A percentile compares a stretch with the other conserved stretches of the same genome.
Evolutionary conservation across 2,797 vertebrate species (phyloP).

Genomic region (Lepidocolaptes lacrymiger): DNA sequence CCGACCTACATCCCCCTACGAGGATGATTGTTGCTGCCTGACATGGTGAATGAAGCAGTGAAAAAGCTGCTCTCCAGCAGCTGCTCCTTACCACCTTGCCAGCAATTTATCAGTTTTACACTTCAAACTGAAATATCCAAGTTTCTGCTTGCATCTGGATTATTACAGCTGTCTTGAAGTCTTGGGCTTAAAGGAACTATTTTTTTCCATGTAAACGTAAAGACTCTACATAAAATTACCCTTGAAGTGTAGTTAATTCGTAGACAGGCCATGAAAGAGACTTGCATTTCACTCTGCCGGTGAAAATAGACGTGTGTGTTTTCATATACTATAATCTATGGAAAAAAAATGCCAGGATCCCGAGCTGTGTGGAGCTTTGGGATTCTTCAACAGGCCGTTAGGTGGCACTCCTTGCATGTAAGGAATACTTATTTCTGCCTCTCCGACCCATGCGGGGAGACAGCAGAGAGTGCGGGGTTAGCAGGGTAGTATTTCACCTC

Average conservation of each 20-base stretch:
- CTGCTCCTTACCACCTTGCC: background rate
- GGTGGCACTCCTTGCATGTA: conserved; percentile 3
- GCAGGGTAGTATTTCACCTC: background rate
- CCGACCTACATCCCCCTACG: accelerated
- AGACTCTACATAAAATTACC: background rate
- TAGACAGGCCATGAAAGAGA: background rate
- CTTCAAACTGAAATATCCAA: background rate
- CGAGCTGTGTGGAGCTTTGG: background rate
- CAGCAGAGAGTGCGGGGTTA: too few relatives aligned
- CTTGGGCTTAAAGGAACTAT: background rate
- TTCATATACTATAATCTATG: accelerated
- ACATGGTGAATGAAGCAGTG: background rate
- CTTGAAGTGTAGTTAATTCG: background rate
- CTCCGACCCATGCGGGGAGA: accelerated
- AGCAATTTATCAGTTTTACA: too few relatives aligned
- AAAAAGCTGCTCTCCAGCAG: background rate
- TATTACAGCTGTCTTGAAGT: background rate
- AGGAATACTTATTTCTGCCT: background rate
- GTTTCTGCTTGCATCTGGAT: background rate
- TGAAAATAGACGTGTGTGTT: accelerated
- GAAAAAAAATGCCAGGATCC: accelerated
- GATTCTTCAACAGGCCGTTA: background rate
- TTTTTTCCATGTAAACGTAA: background rate
- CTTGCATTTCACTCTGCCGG: background rate
- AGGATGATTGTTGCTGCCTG: background rate